Percentiles rank a stretch among this genome's conserved stretches.
Evolutionary conservation across 1,140 invertebrate genomes (phyloP).

Genomic region (Drosophila santomea): DNA sequence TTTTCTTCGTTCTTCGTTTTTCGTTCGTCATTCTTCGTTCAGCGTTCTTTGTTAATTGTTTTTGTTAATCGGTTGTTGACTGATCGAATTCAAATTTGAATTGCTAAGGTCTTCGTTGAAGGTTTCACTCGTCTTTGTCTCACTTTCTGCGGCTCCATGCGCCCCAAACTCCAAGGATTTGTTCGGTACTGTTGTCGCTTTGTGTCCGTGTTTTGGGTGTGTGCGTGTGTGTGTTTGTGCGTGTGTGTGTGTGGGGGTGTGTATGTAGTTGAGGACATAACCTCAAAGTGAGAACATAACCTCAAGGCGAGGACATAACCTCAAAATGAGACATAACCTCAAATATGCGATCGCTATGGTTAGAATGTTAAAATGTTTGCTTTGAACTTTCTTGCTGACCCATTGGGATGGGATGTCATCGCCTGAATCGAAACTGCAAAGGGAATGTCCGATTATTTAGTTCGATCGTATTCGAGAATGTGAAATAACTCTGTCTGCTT

Average conservation of each 20-base stretch:
- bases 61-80: slow-evolving; percentile 12
- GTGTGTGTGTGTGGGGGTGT: slow-evolving; percentile 20
- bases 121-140: slow-evolving; percentile 11
- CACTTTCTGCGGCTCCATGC: slow-evolving; percentile 43
- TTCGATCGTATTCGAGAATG: slow-evolving; percentile 24
- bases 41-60: slow-evolving; percentile 21
- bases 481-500: slow-evolving; percentile 20
- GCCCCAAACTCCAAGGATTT: slow-evolving; percentile 68
- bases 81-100: slow-evolving; percentile 29
- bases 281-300: slow-evolving; percentile 11
- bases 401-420: slow-evolving; percentile 18
- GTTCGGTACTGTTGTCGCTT: slow-evolving; percentile 22
- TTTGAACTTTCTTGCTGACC: slow-evolving; percentile 57
- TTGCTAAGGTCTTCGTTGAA: slow-evolving; percentile 20
- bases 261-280: slow-evolving; percentile 14
- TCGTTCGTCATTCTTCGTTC: slow-evolving; percentile 8
- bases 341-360: slow-evolving; percentile 11
- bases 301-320: slow-evolving; percentile 15
- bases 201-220: slow-evolving; percentile 21
- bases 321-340: slow-evolving; percentile 19
- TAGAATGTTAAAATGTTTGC: slow-evolving; percentile 56
- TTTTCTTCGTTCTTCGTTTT: slow-evolving; percentile 16
- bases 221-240: slow-evolving; percentile 27
- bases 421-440: slow-evolving; percentile 24
- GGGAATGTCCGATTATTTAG: slow-evolving; percentile 7